These are phyloP conservation scores for Lasiurus cinereus DNA, from an alignment of 2,113 vertebrate genomes.

Conservation along the genomic window DNA sequence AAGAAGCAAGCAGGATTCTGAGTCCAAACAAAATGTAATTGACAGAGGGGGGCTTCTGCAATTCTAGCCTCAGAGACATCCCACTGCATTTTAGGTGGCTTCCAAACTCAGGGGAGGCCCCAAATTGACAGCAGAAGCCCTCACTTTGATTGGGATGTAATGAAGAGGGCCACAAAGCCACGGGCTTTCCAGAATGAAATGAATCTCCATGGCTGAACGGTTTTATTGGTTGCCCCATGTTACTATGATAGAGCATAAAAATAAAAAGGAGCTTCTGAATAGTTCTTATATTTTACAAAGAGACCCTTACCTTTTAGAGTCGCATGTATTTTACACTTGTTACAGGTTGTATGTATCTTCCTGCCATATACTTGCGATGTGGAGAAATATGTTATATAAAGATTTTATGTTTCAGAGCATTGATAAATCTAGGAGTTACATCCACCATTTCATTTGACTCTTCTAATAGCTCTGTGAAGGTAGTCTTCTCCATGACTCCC, in stretches of 20 bases:
- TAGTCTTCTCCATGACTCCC: not conserved
- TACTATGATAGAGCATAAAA: not conserved
- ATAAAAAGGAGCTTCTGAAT: not conserved
- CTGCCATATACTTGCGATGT: not conserved
- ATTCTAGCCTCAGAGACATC: not conserved
- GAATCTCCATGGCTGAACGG: not conserved
- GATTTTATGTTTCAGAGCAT: not conserved
- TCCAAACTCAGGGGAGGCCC: not conserved
- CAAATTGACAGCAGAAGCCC: not conserved
- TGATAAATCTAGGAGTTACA: not conserved
- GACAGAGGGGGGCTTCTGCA: not conserved
- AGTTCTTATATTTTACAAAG: not conserved
- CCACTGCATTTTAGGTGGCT: not conserved
- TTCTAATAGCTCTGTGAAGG: not conserved
- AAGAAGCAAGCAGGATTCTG: conserved; percentile 24
- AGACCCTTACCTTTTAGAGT: not conserved
- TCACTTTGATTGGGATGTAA: not conserved
- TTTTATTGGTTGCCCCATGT: not conserved
- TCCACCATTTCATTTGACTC: not conserved
- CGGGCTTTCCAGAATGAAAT: not conserved
- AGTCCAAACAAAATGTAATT: not conserved
- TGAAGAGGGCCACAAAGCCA: not conserved
- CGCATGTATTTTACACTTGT: not conserved
- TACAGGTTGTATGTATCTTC: not conserved
- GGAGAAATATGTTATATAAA: not conserved